Evolutionary conservation across 2,797 vertebrate genomes (phyloP).

Genomic region (Sciaenops ocellatus): DNA sequence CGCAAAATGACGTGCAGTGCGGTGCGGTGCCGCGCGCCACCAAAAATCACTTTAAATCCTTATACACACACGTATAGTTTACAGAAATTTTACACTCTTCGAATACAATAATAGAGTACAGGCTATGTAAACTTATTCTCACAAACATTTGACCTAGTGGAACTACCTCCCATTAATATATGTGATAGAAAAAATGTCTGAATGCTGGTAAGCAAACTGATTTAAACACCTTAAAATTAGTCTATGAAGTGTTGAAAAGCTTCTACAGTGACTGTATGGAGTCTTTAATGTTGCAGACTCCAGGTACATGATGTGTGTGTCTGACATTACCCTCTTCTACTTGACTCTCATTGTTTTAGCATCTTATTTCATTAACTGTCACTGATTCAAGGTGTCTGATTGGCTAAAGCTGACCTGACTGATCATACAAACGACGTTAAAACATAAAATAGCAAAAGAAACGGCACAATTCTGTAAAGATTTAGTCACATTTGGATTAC

Average conservation of each 20-base stretch:
- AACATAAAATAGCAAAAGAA: not conserved
- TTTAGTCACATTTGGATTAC: not conserved
- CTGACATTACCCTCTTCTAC: no score
- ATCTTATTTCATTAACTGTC: not conserved
- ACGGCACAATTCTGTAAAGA: not conserved
- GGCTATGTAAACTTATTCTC: not conserved
- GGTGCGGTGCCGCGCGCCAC: not conserved
- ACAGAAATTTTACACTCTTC: no score
- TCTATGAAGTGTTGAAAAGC: no score
- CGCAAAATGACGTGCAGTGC: conserved; percentile 19
- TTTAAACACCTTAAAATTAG: not conserved
- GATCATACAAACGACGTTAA: not conserved
- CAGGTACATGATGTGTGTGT: no score
- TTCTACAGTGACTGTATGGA: no score
- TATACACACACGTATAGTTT: no score
- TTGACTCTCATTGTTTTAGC: not conserved
- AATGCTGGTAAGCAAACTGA: not conserved
- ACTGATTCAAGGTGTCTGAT: not conserved
- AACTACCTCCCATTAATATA: not conserved
- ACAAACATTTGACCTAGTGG: not conserved
- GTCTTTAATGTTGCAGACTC: not conserved
- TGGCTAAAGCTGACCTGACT: not conserved
- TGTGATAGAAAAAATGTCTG: not conserved
- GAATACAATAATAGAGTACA: no score
- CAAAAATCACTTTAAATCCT: not conserved